A percentile compares a stretch with the other conserved stretches of the same genome.
phyloP scores from a whole-genome alignment of 2,888 invertebrate genomes.

The Limnephilus marmoratus region DNA sequence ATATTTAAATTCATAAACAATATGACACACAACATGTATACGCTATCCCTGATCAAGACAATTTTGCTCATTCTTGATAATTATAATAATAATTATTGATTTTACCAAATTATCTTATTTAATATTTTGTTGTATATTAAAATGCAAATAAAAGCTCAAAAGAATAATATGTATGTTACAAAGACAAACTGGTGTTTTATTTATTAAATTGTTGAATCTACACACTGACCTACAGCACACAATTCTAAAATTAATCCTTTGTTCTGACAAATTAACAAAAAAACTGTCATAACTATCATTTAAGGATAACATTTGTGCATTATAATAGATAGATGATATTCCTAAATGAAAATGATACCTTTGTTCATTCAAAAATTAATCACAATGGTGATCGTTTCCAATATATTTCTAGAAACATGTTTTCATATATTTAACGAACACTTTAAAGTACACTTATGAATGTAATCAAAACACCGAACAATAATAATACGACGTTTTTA shows the following conservation, averaged over 20 bases:
- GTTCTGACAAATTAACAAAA: background rate
- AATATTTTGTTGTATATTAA: conserved; percentile 91
- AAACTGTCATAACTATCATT: background rate
- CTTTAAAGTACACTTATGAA: background rate
- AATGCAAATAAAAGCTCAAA: conserved; percentile 92
- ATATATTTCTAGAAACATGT: background rate
- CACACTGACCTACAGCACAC: background rate
- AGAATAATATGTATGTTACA: conserved; percentile 92
- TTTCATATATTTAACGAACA: background rate
- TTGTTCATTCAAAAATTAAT: background rate
- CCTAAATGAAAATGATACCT: background rate
- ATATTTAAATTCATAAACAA: conserved; percentile 79
- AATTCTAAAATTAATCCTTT: background rate
- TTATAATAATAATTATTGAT: conserved; percentile 79
- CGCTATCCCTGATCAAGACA: conserved; percentile 82
- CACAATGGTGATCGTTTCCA: background rate
- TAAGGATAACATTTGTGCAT: background rate
- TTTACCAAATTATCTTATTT: conserved; percentile 89
- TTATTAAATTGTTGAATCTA: conserved; percentile 67
- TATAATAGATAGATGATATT: background rate
- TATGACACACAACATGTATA: conserved; percentile 86
- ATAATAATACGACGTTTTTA: too few species aligned
- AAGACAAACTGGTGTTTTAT: conserved; percentile 76
- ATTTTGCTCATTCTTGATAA: conserved; percentile 81
- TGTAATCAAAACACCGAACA: too few species aligned